phyloP scores from a whole-genome alignment of 2,888 invertebrate genomes.

The Stenotaenia linearis region DNA sequence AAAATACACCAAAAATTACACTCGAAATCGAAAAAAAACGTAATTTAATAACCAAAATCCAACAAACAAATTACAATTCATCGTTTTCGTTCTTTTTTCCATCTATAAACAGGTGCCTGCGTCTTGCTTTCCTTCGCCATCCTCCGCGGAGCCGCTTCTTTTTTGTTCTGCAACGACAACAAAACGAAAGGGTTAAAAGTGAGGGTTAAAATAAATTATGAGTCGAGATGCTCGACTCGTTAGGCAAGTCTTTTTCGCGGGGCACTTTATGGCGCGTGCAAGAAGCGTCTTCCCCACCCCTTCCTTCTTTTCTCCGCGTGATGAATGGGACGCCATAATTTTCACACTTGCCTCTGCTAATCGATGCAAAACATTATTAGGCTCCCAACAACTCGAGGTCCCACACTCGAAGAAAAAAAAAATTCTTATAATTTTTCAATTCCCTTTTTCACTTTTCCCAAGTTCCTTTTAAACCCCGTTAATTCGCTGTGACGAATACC shows the following conservation, averaged over 20 bases:
- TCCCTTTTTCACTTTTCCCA: slow-evolving; percentile 10
- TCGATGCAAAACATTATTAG: slow-evolving; percentile 7
- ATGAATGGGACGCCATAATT: not conserved
- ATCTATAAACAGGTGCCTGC: slow-evolving; percentile 68
- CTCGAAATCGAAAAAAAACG: not conserved
- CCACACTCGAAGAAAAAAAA: not conserved
- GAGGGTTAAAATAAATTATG: slow-evolving; percentile 12
- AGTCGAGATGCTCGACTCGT: not conserved
- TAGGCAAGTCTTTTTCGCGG: slow-evolving; percentile 14
- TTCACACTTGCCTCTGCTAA: slow-evolving; percentile 7
- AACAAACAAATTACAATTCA: slow-evolving; percentile 48
- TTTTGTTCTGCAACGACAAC: slow-evolving; percentile 52
- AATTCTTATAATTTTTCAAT: not conserved
- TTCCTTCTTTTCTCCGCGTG: not conserved
- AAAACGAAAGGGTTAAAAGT: not conserved
- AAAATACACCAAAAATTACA: no score
- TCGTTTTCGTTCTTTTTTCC: slow-evolving; percentile 74
- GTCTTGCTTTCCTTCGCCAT: slow-evolving; percentile 60
- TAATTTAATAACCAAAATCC: not conserved
- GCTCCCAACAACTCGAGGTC: not conserved
- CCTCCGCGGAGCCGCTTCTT: slow-evolving; percentile 55
- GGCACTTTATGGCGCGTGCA: slow-evolving; percentile 15
- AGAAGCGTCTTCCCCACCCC: not conserved
- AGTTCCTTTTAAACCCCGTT: not conserved
- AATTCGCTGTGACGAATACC: slow-evolving; percentile 20